Percentiles rank a stretch among this genome's conserved stretches.
Evolutionary conservation across 2,797 vertebrate genomes (phyloP).

Genomic region (Alouatta caraya): DNA sequence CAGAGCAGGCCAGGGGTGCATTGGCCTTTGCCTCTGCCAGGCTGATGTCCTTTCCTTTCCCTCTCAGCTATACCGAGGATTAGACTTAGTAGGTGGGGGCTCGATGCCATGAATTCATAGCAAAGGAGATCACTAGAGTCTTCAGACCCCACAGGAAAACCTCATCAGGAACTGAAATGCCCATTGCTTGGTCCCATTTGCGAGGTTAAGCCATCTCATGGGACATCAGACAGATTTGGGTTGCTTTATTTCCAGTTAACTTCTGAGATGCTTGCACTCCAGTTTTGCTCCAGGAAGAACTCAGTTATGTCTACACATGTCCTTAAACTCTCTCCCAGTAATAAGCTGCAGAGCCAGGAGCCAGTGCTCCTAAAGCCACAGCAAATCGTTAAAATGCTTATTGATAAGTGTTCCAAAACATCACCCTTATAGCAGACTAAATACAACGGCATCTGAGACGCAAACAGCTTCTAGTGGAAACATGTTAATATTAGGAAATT

Average conservation of each 20-base stretch:
- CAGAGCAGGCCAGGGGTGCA: conserved; percentile 66
- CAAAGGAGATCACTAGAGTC: neutral
- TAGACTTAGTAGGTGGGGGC: conserved; percentile 70
- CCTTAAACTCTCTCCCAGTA: conserved; percentile 63
- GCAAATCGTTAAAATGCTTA: neutral
- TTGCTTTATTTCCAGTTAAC: neutral
- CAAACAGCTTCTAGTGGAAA: neutral
- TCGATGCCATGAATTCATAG: conserved; percentile 70
- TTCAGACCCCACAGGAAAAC: neutral
- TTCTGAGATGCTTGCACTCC: conserved; percentile 8
- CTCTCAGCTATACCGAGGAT: conserved; percentile 68
- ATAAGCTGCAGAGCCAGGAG: conserved; percentile 9
- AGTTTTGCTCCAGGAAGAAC: conserved; percentile 53
- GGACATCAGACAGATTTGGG: neutral
- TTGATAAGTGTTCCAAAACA: conserved; percentile 37
- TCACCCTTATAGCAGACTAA: conserved; percentile 39
- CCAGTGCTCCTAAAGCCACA: neutral
- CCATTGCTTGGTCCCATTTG: conserved; percentile 73
- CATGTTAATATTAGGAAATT: neutral
- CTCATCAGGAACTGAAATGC: conserved; percentile 70
- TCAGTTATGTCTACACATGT: conserved; percentile 59
- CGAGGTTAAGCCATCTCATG: conserved; percentile 73
- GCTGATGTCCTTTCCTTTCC: conserved; percentile 52
- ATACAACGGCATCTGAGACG: conserved; percentile 12
- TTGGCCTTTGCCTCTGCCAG: conserved; percentile 59